phyloP scores from a whole-genome alignment of 1,140 invertebrate genomes.

The Coboldia fuscipes region DNA sequence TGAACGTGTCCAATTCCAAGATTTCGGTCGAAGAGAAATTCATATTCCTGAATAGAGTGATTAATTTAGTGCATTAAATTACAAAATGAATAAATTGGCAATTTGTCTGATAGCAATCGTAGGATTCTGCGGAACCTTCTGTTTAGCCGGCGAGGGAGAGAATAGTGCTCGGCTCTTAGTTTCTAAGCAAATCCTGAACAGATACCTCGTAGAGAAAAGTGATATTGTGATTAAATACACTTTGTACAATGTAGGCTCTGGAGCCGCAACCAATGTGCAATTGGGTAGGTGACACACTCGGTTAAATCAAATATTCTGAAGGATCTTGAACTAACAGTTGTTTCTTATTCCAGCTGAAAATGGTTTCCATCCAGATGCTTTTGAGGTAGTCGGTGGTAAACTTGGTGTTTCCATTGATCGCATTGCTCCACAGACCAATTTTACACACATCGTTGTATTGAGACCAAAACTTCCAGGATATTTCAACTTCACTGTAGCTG shows the following conservation, averaged over 20 bases:
- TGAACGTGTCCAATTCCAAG: too few species aligned
- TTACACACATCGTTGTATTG: constrained; percentile 83
- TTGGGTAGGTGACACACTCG: constrained; percentile 24
- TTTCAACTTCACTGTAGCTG: constrained; percentile 93
- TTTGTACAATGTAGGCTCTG: constrained; percentile 63
- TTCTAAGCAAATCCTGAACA: constrained; percentile 85
- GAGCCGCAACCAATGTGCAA: constrained; percentile 71
- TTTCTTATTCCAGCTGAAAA: constrained; percentile 36
- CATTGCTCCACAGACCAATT: constrained; percentile 79
- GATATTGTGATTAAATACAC: constrained; percentile 89
- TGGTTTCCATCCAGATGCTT: constrained; percentile 75
- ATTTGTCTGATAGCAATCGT: too few species aligned
- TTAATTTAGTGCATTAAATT: too few species aligned
- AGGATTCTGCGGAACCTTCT: too few species aligned
- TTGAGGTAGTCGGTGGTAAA: constrained; percentile 69
- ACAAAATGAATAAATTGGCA: too few species aligned
- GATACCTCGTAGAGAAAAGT: constrained; percentile 95
- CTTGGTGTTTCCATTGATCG: constrained; percentile 64
- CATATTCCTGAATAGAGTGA: too few species aligned
- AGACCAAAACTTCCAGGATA: constrained; percentile 76
- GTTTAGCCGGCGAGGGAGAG: constrained; percentile 34
- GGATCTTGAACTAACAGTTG: neutral
- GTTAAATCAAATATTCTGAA: neutral
- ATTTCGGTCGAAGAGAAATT: too few species aligned
- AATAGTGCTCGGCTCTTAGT: constrained; percentile 49